Percentiles rank a stretch among this genome's conserved stretches.
These are phyloP conservation scores for Barbus barbus DNA, from an alignment of 2,113 vertebrate genomes.

Conservation along the genomic window DNA sequence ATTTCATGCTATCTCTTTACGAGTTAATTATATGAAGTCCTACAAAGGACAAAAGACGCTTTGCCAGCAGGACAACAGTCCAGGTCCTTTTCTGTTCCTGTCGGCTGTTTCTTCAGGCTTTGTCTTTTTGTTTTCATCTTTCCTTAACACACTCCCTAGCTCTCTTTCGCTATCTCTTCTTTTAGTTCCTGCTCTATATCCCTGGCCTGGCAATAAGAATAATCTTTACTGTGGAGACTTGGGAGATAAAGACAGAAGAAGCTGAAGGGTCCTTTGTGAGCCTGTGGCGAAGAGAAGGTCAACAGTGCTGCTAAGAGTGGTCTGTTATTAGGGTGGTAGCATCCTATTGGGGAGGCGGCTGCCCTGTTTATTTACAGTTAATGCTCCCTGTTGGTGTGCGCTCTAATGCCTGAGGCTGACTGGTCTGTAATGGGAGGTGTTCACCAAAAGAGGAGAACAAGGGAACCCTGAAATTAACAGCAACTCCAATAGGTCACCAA, in stretches of 20 bases:
- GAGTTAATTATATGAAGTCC: conserved; percentile 68
- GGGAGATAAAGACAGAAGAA: conserved; percentile 84
- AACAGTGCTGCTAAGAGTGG: conserved; percentile 86
- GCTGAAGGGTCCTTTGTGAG: conserved; percentile 83
- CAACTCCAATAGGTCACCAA: conserved; percentile 74
- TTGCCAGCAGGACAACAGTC: conserved; percentile 63
- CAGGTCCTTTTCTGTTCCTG: conserved; percentile 58
- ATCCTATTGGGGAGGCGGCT: conserved; percentile 85
- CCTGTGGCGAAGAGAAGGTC: conserved; percentile 87
- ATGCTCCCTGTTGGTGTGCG: conserved; percentile 88
- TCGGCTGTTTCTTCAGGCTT: conserved; percentile 61
- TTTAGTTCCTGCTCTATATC: conserved; percentile 42
- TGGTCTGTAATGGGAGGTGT: conserved; percentile 82
- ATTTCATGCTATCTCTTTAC: conserved; percentile 70
- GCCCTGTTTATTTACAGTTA: conserved; percentile 90
- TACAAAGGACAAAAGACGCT: conserved; percentile 60
- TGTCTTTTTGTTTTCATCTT: conserved; percentile 42
- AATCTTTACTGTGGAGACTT: conserved; percentile 79
- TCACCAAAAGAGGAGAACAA: conserved; percentile 62
- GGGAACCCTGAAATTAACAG: conserved; percentile 71
- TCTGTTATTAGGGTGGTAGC: conserved; percentile 85
- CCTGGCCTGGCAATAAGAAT: conserved; percentile 68
- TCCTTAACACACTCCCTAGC: conserved; percentile 41
- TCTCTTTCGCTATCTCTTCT: conserved; percentile 53
- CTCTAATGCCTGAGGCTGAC: conserved; percentile 81